These are phyloP conservation scores for Nylanderia fulva DNA, from an alignment of 1,140 invertebrate genomes.

Conservation along the genomic window DNA sequence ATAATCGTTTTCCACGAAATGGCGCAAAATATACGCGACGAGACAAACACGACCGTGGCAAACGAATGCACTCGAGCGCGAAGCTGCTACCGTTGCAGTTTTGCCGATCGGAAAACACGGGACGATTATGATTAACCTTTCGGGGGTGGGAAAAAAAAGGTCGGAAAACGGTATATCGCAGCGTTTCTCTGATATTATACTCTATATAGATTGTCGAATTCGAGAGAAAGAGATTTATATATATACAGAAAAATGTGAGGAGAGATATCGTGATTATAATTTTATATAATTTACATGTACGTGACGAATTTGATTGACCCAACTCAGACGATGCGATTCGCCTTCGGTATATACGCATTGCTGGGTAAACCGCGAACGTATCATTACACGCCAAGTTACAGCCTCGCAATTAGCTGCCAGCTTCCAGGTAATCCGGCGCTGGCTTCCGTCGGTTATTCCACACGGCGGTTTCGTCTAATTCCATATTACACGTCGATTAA, in stretches of 20 bases:
- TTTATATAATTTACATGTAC: slow-evolving; percentile 15
- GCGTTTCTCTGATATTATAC: not conserved
- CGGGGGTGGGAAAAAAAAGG: not conserved
- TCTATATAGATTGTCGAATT: not conserved
- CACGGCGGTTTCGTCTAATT: slow-evolving; percentile 42
- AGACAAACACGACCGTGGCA: slow-evolving; percentile 14
- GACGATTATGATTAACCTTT: slow-evolving; percentile 32
- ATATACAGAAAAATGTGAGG: no score
- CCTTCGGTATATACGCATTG: slow-evolving; percentile 36
- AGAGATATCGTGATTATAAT: not conserved
- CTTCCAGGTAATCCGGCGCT: slow-evolving; percentile 48
- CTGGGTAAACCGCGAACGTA: slow-evolving; percentile 45
- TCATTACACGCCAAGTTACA: slow-evolving; percentile 54
- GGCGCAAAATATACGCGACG: slow-evolving; percentile 28
- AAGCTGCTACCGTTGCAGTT: not conserved
- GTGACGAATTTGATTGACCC: slow-evolving; percentile 23
- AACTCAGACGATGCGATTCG: slow-evolving; percentile 18
- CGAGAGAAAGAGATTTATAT: not conserved
- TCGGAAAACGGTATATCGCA: not conserved
- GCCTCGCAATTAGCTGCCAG: slow-evolving; percentile 47
- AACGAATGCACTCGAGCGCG: slow-evolving; percentile 2
- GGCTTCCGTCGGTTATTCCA: slow-evolving; percentile 53
- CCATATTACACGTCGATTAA: slow-evolving; percentile 51
- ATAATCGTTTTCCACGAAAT: slow-evolving; percentile 49
- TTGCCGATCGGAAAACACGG: slow-evolving; percentile 33